Evolutionary conservation across 2,888 invertebrate genomes (phyloP).

Genomic region (Toxonevra muliebris): DNA sequence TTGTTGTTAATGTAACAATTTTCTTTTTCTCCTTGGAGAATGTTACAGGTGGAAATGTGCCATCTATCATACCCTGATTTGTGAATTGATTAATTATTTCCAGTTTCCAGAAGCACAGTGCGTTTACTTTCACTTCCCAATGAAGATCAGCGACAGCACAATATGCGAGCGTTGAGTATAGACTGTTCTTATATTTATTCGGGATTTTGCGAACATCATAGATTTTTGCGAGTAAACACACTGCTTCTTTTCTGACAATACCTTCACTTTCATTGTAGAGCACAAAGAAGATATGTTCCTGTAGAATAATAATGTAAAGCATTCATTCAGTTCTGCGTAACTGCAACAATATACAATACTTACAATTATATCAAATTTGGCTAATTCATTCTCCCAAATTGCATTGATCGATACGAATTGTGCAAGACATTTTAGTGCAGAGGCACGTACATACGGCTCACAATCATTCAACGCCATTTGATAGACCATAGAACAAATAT

Average conservation of each 20-base stretch:
- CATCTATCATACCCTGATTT: slow-evolving; percentile 86
- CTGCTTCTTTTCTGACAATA: slow-evolving; percentile 79
- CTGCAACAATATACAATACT: slow-evolving; percentile 41
- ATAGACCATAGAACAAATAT: slow-evolving; percentile 73
- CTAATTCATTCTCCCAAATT: slow-evolving; percentile 74
- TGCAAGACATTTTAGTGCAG: slow-evolving; percentile 77
- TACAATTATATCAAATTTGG: slow-evolving; percentile 72
- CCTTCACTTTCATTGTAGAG: slow-evolving; percentile 78
- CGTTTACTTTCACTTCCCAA: slow-evolving; percentile 82
- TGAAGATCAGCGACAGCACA: slow-evolving; percentile 78
- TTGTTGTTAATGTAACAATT: slow-evolving; percentile 76
- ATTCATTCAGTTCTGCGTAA: neutral
- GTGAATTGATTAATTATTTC: slow-evolving; percentile 73
- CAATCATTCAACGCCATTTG: slow-evolving; percentile 74
- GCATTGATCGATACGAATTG: slow-evolving; percentile 73
- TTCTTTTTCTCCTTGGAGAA: slow-evolving; percentile 82
- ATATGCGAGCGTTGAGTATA: slow-evolving; percentile 74
- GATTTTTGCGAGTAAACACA: slow-evolving; percentile 72
- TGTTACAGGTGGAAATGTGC: slow-evolving; percentile 79
- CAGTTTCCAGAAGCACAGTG: slow-evolving; percentile 77
- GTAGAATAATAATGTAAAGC: slow-evolving; percentile 35
- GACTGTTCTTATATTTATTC: slow-evolving; percentile 66
- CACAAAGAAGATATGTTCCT: slow-evolving; percentile 68
- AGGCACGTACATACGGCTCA: slow-evolving; percentile 80
- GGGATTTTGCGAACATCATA: slow-evolving; percentile 73